phyloP scores from a whole-genome alignment of 2,113 vertebrate genomes.

The Ahaetulla prasina region DNA sequence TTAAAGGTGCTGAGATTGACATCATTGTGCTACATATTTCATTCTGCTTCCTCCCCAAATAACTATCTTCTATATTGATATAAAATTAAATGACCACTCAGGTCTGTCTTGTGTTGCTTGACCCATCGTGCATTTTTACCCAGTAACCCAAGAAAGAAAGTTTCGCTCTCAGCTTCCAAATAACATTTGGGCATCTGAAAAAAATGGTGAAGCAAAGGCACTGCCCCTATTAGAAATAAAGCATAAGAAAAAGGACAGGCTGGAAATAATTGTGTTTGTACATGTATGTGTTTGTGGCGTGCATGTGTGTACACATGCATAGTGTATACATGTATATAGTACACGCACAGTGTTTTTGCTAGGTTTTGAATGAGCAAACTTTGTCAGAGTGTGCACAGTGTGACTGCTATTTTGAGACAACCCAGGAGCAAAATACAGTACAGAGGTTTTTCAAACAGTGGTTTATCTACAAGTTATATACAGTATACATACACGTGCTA shows the following conservation, averaged over 20 bases:
- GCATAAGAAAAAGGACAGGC: background rate
- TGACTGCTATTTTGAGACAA: too few relatives aligned
- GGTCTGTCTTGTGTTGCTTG: background rate
- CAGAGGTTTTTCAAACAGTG: too few relatives aligned
- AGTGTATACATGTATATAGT: background rate
- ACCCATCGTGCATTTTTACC: background rate
- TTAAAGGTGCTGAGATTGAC: background rate
- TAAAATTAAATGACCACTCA: background rate
- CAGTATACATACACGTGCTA: too few relatives aligned
- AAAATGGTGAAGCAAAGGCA: background rate
- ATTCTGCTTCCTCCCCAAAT: background rate
- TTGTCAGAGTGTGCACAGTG: too few relatives aligned
- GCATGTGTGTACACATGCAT: background rate
- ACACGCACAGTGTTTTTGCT: background rate
- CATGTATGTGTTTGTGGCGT: background rate
- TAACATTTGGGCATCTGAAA: background rate
- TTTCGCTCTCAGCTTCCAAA: background rate
- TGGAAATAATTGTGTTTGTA: background rate
- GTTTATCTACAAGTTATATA: too few relatives aligned
- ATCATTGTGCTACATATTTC: background rate
- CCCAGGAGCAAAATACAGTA: too few relatives aligned
- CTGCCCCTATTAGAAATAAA: background rate
- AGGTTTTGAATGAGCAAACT: background rate
- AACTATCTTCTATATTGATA: background rate
- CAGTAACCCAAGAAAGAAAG: background rate